A percentile compares a stretch with the other conserved stretches of the same genome.
These are phyloP conservation scores for Oostethus manadensis DNA, from an alignment of 2,113 vertebrate species.

Conservation along the genomic window DNA sequence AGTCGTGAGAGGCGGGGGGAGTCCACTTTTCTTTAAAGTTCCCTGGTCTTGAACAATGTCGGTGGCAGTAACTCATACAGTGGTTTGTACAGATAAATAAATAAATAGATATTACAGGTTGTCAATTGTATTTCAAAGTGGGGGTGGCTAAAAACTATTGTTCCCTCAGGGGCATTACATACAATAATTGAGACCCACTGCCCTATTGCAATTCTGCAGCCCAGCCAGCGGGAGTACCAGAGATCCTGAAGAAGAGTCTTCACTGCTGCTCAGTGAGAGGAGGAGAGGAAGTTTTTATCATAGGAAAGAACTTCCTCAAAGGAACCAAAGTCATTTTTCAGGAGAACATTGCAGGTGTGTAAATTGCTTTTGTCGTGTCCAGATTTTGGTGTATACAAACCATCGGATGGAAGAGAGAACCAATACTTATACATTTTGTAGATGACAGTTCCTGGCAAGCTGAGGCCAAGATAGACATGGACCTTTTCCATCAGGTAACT, in stretches of 20 bases:
- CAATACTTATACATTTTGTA: constrained; percentile 61
- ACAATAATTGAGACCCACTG: no score
- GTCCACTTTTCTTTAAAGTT: no score
- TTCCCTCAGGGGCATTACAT: background rate
- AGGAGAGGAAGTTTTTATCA: constrained; percentile 96
- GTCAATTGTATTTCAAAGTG: background rate
- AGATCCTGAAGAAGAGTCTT: constrained; percentile 98
- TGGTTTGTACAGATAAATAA: no score
- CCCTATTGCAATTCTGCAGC: constrained; percentile 66
- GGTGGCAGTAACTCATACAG: no score
- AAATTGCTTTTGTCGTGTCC: constrained; percentile 3
- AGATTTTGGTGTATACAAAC: constrained; percentile 1
- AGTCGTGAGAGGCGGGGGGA: no score
- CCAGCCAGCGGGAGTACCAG: constrained; percentile 95
- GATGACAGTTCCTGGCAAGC: constrained; percentile 96
- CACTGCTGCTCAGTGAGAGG: constrained; percentile 90
- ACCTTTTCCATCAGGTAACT: constrained; percentile 97
- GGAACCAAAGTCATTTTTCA: constrained; percentile 99
- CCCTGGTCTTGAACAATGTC: no score
- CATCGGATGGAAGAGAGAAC: background rate
- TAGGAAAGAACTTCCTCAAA: constrained; percentile 99
- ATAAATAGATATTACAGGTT: no score
- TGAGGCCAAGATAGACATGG: constrained; percentile 98
- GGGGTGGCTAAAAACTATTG: background rate
- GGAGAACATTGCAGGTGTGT: constrained; percentile 78